phyloP scores from a whole-genome alignment of 2,888 invertebrate species.

The Homarus gammarus region DNA sequence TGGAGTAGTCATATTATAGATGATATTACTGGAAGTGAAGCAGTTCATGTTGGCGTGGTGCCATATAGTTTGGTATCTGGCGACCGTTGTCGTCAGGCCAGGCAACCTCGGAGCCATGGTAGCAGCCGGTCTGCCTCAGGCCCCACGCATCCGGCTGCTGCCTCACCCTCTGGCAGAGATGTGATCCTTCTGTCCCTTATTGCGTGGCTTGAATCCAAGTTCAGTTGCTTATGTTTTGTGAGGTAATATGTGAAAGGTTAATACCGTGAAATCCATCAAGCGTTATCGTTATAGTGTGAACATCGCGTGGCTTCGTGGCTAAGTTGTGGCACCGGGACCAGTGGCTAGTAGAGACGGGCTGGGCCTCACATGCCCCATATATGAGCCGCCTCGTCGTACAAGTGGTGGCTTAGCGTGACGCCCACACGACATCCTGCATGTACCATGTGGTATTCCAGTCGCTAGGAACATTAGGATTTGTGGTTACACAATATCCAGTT shows the following conservation, averaged over 20 bases:
- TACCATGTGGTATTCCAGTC: conserved; percentile 4
- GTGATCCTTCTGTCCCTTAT: background rate
- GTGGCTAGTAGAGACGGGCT: background rate
- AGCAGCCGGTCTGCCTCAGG: background rate
- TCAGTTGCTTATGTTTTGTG: background rate
- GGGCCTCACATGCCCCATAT: background rate
- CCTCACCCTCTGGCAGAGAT: background rate
- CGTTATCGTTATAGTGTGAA: background rate
- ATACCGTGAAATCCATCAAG: background rate
- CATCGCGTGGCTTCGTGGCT: background rate
- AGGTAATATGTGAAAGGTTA: background rate
- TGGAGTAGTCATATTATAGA: background rate
- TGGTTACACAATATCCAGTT: conserved; percentile 17
- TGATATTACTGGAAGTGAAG: conserved; percentile 12
- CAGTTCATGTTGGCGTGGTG: conserved; percentile 13
- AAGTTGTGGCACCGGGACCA: background rate
- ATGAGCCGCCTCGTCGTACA: background rate
- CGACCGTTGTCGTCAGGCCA: background rate
- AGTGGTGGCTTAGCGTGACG: background rate
- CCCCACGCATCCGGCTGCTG: background rate
- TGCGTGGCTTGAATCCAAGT: background rate
- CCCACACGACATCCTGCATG: background rate
- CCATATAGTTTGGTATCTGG: background rate
- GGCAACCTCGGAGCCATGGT: background rate
- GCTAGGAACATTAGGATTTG: background rate